Base-by-base conservation (phyloP, 1,140 invertebrate genomes). In the Whitmania pigra region DNA sequence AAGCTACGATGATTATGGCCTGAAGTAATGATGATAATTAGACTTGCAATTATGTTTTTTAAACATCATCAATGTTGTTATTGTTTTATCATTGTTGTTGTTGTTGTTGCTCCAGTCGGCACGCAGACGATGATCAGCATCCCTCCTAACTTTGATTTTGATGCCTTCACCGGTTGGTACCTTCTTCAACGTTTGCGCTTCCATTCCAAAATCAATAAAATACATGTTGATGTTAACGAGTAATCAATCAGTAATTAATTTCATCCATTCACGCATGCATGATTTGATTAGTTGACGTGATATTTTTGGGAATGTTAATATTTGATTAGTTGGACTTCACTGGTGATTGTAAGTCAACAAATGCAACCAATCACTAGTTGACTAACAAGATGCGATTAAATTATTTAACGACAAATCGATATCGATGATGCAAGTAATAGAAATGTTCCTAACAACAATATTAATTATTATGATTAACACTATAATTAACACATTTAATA, bases 41-140 rank as follows among this genome's bases (percentile, higher is more conserved):
- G 11, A 13, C 7, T 53, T 43, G 31, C 40, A n/a, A n/a, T n/a
- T n/a, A n/a, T n/a, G n/a, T n/a, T n/a, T n/a, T n/a, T n/a, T n/a
- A n/a, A n/a, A n/a, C n/a, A n/a, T n/a, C n/a, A n/a, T n/a, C n/a
- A n/a, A 49, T 49, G 43, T 15, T 49, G 43, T 11, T 49, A 11
- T 49, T 49, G 43, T 49, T 49, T 17, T 13, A 15, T 49, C 43
- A 15, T 2, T 25, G 0, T 29, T 22, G n/a, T 11, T 69, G n/a
- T 9, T 72, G 6, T 55, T 76, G 68, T 73, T 53, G 72, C 74
- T 76, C 27, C 73, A 79, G 78, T 73, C 22, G 74, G 75, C 22
- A 78, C 75, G 71, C 79, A 80, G 70, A 80, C 79, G 0, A 74
- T 72, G 22, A 70, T 80, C 29, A 77, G 78, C 17, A 67, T 80